Conservation (phyloP, 2,888 invertebrate species). For the Cryptocheilus praepositus region DNA sequence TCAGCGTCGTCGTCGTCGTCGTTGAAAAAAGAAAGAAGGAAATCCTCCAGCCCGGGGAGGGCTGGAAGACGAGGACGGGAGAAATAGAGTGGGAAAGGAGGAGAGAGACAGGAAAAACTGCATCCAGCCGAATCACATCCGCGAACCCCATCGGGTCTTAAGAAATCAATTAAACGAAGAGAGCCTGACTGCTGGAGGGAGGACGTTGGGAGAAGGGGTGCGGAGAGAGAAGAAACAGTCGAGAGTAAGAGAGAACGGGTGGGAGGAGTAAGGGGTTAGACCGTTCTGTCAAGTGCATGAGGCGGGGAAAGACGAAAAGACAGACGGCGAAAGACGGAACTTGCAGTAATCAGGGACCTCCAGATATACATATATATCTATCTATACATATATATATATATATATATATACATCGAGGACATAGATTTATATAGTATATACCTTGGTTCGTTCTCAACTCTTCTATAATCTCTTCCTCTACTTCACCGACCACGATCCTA, state of each 20-base stretch:
- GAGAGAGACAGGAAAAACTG: slow-evolving; percentile 57
- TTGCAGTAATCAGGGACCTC: slow-evolving; percentile 70
- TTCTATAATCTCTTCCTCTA: slow-evolving; percentile 52
- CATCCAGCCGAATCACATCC: slow-evolving; percentile 62
- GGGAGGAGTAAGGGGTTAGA: slow-evolving; percentile 49
- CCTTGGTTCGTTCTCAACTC: slow-evolving; percentile 10
- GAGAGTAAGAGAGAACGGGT: slow-evolving; percentile 42
- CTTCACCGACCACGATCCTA: slow-evolving; percentile 48
- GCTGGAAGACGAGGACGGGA: slow-evolving; percentile 13
- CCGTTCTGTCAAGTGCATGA: slow-evolving; percentile 70
- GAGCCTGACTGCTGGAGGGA: slow-evolving; percentile 47
- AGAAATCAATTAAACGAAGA: slow-evolving; percentile 60
- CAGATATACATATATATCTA: slow-evolving; percentile 26
- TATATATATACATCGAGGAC: slow-evolving; percentile 13
- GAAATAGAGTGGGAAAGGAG: slow-evolving; percentile 45
- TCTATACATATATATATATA: slow-evolving; percentile 18
- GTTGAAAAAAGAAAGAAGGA: slow-evolving; percentile 31
- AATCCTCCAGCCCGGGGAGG: background rate
- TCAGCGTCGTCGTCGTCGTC: slow-evolving; percentile 22
- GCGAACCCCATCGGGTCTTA: slow-evolving; percentile 72
- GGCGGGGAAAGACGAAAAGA: slow-evolving; percentile 62
- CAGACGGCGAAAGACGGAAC: slow-evolving; percentile 70
- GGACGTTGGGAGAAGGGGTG: slow-evolving; percentile 44
- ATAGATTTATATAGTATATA: slow-evolving; percentile 19
- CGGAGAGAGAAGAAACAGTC: slow-evolving; percentile 43